Evolutionary conservation across 2,888 invertebrate genomes (phyloP), one percentile per base, ranked within the genome.

Genomic region (Eupithecia tripunctaria): DNA sequence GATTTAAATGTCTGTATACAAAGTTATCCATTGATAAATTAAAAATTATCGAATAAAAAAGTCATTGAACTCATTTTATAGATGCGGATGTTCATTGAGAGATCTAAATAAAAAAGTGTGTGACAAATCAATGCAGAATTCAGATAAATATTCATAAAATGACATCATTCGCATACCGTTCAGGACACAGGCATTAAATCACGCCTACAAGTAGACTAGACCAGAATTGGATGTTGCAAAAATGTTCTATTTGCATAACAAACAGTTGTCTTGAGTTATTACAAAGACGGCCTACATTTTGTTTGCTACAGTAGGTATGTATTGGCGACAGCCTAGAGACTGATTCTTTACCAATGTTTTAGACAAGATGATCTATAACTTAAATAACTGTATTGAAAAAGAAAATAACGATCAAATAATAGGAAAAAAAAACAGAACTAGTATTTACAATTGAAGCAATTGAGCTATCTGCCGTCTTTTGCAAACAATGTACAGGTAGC

Each of bases 241-340:
- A 88, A 89, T 86, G 72, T 65, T 38, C 80, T 85, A 89, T 89
- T 89, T 85, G 87, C 88, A 88, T 89, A 84, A 84, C 84, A 84
- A 70, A 67, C 67, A 51, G 43, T 43, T 60, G 68, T 36, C 59
- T 67, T 68, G 38, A 64, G 14, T 38, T 64, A 38, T 64, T 29
- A 36, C 62, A 62, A 64, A 38, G 38, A 36, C 63, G 25, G 14
- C n/a, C 36, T 64, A 64, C 21, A 29, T 38, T 64, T 38, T 64
- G 1, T 38, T 25, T 14, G 21, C 6, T 21, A 21, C 4, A n/a
- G 38, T 6, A 21, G n/a, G 10, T 63, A 21, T 63, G n/a, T n/a
- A n/a, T n/a, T 8, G 36, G 60, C 15, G 18, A 25, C 59, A 25
- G 56, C 6, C 14, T 56, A 25, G 8, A n/a, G n/a, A 8, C 47